Conservation (phyloP, 1,140 invertebrate genomes). For the Mercenaria mercenaria region DNA sequence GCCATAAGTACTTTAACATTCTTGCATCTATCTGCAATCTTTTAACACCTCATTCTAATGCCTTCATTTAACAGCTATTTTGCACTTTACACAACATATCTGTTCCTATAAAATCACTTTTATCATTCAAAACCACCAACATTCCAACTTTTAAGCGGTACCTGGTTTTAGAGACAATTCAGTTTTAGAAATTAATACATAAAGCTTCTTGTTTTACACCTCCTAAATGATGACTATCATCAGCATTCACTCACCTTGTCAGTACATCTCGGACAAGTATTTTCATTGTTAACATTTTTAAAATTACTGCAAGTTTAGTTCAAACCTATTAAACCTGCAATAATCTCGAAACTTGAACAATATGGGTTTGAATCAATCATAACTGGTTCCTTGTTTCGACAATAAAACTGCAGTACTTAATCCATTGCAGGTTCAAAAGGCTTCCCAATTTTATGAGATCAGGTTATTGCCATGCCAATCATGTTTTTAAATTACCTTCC, state of each 20-base stretch:
- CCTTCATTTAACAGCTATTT: background rate
- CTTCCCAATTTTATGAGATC: background rate
- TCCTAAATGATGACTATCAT: background rate
- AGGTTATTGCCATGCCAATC: background rate
- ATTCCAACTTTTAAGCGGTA: background rate
- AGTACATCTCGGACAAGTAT: background rate
- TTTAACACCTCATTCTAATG: too few relatives aligned
- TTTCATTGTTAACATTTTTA: background rate
- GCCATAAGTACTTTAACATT: too few relatives aligned
- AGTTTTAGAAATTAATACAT: background rate
- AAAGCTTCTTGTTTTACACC: background rate
- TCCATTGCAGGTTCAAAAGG: background rate
- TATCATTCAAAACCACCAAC: background rate
- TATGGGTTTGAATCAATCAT: too few relatives aligned
- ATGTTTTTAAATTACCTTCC: background rate
- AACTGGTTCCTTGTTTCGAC: too few relatives aligned
- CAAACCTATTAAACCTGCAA: background rate
- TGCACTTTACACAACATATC: background rate
- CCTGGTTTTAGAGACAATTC: background rate
- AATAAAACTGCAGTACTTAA: too few relatives aligned
- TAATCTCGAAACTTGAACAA: too few relatives aligned
- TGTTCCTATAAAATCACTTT: background rate
- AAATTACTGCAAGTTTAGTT: background rate
- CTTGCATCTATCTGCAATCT: too few relatives aligned
- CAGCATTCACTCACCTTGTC: background rate